A percentile compares a stretch with the other conserved stretches of the same genome.
Evolutionary conservation across 2,113 vertebrate genomes (phyloP).

Genomic region (Phaethornis superciliosus): DNA sequence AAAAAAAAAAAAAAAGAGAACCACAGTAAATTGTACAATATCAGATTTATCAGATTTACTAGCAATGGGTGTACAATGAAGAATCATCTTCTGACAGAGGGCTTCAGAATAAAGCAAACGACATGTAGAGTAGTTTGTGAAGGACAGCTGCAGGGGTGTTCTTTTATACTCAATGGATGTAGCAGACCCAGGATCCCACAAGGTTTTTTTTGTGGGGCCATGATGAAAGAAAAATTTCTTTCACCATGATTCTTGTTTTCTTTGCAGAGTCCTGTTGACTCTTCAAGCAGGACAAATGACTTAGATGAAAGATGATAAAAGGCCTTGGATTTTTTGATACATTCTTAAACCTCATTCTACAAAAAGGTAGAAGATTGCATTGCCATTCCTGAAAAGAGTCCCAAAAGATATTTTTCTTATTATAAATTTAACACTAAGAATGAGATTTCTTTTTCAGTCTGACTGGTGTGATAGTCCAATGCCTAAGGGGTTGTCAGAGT

Average conservation of each 20-base stretch:
- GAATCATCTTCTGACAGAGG: not conserved
- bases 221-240: not conserved
- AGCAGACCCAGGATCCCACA: not conserved
- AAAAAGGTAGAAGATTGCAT: not conserved
- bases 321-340: not conserved
- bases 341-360: not conserved
- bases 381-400: not conserved
- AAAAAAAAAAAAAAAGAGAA: too few relatives aligned
- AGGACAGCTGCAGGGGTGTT: not conserved
- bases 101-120: not conserved
- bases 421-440: not conserved
- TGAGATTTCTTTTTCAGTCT: not conserved
- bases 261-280: not conserved
- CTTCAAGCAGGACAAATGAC: not conserved
- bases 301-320: not conserved
- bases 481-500: not conserved
- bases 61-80: not conserved
- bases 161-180: not conserved
- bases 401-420: not conserved
- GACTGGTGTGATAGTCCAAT: not conserved
- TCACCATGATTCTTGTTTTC: not conserved
- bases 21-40: too few relatives aligned
- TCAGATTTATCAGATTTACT: not conserved
- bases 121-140: not conserved
- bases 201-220: not conserved